Conservation (phyloP, 2,797 vertebrate genomes). For the Poeciliopsis infans region DNA sequence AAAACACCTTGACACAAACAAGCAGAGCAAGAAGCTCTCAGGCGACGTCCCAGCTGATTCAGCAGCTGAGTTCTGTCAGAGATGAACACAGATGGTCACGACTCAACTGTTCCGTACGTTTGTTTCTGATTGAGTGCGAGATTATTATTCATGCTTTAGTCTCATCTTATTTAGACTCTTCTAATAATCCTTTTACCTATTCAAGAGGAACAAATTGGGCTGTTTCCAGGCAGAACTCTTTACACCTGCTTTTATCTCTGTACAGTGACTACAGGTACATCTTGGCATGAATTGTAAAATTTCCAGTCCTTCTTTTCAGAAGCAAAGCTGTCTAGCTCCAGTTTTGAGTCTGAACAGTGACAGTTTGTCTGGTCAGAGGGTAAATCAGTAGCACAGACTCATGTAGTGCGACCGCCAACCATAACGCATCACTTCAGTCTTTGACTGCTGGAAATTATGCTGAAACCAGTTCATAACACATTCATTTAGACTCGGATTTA, state of each 20-base stretch:
- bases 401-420: neutral
- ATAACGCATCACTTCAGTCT: neutral
- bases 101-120: neutral
- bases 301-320: neutral
- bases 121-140: neutral
- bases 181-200: neutral
- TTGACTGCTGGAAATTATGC: neutral
- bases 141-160: slow-evolving; percentile 3
- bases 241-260: neutral
- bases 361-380: neutral
- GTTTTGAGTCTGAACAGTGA: neutral
- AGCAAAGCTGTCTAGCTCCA: neutral
- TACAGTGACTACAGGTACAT: neutral
- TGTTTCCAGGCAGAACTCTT: neutral
- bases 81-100: slow-evolving; percentile 5
- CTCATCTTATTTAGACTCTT: neutral
- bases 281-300: neutral
- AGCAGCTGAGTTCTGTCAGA: neutral
- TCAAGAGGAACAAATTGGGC: neutral
- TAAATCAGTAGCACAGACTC: neutral
- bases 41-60: neutral
- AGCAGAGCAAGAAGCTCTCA: neutral
- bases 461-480: neutral
- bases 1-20: neutral
- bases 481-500: neutral